Evolutionary conservation across 2,113 vertebrate genomes (phyloP).

Genomic region (Pygoscelis adeliae): DNA sequence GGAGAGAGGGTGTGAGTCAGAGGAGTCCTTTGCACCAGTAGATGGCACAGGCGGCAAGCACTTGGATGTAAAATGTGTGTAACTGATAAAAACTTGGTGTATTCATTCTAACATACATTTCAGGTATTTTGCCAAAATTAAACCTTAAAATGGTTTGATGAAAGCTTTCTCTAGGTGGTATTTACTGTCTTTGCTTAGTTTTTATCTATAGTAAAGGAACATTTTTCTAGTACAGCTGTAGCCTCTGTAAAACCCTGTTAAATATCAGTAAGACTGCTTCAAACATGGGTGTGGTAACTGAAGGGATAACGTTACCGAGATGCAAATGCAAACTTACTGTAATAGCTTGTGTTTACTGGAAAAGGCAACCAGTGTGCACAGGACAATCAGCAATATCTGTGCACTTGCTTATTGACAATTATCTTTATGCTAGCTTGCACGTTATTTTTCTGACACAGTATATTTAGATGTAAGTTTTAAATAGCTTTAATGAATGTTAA

Average conservation of each 20-base stretch:
- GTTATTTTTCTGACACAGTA: background rate
- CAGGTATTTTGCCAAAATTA: background rate
- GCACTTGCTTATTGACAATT: background rate
- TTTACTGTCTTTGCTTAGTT: background rate
- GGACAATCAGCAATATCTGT: background rate
- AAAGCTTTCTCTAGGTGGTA: background rate
- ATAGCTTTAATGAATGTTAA: background rate
- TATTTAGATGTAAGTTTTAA: background rate
- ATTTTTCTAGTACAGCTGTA: accelerated
- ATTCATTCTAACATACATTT: accelerated
- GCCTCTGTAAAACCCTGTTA: background rate
- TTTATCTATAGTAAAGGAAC: background rate
- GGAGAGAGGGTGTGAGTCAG: accelerated
- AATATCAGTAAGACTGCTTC: background rate
- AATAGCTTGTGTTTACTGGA: background rate
- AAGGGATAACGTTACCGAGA: background rate
- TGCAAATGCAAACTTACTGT: background rate
- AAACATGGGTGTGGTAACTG: background rate
- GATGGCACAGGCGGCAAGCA: conserved; percentile 24
- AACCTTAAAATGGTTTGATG: background rate
- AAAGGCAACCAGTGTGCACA: background rate
- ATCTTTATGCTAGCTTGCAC: background rate
- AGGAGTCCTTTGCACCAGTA: background rate
- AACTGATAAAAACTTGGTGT: background rate
- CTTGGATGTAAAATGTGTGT: accelerated